Percentiles rank a stretch among this genome's conserved stretches.
phyloP scores from a whole-genome alignment of 2,113 vertebrate genomes.

The Anarhynchus alexandrinus region DNA sequence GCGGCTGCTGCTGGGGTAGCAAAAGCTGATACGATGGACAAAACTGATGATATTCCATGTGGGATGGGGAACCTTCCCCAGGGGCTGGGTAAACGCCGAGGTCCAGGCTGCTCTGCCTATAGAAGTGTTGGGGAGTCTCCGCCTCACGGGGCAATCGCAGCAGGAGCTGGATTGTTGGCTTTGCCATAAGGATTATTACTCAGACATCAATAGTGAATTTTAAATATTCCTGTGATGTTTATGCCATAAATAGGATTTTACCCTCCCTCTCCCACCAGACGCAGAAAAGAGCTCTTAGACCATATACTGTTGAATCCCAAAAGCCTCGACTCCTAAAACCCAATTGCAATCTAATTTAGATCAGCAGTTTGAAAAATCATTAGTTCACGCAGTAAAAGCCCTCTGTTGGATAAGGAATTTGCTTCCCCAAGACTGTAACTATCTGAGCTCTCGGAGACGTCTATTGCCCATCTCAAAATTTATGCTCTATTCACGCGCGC shows the following conservation, averaged over 20 bases:
- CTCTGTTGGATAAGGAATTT: background rate
- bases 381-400: background rate
- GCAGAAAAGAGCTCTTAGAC: background rate
- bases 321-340: background rate
- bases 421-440: background rate
- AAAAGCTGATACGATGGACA: background rate
- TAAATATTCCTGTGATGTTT: background rate
- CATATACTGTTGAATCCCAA: background rate
- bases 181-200: background rate
- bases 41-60: rapidly evolving
- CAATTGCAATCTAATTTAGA: background rate
- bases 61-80: background rate
- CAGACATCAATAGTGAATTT: background rate
- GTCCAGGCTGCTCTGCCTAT: background rate
- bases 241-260: background rate
- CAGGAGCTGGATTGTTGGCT: background rate
- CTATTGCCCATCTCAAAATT: background rate
- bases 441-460: background rate
- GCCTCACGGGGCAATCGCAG: background rate
- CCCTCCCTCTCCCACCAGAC: background rate
- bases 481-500: background rate
- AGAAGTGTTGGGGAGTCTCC: background rate
- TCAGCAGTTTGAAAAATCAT: background rate
- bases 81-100: background rate
- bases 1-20: background rate